A percentile compares a stretch with the other conserved stretches of the same genome.
phyloP scores from a whole-genome alignment of 1,140 invertebrate species.

The Diachasmimorpha longicaudata region DNA sequence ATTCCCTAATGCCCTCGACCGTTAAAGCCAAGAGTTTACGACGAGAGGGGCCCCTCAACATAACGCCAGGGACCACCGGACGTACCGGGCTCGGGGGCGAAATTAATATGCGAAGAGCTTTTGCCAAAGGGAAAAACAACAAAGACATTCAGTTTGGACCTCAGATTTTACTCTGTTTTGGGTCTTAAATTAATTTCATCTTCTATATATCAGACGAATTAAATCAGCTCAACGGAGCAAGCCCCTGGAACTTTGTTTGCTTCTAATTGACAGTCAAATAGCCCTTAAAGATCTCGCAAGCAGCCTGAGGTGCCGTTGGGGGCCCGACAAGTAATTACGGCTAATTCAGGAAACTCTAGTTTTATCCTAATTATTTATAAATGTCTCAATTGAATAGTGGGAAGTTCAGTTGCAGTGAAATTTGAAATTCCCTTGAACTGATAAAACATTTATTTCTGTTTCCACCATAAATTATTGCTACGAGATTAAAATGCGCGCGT shows the following conservation, averaged over 20 bases:
- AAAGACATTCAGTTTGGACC: neutral
- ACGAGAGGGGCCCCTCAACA: constrained; percentile 3
- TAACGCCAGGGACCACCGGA: constrained; percentile 35
- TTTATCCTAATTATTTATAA: neutral
- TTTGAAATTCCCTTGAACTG: neutral
- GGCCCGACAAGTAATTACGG: no score
- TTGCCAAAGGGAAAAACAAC: neutral
- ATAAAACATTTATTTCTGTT: neutral
- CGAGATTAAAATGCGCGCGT: constrained; percentile 23
- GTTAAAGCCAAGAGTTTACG: constrained; percentile 25
- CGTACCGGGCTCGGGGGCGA: constrained; percentile 29
- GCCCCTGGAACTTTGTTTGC: no score
- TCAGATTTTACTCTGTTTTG: neutral
- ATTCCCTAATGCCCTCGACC: constrained; percentile 20
- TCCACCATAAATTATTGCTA: constrained; percentile 8
- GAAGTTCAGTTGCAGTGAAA: neutral
- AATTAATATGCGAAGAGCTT: constrained; percentile 40
- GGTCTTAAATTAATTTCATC: neutral
- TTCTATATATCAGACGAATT: no score
- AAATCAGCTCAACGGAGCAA: no score
- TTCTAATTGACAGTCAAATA: no score
- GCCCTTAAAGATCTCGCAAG: no score
- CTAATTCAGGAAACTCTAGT: no score
- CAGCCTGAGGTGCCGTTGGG: no score
- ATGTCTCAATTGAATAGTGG: neutral